Evolutionary conservation across 2,888 invertebrate species (phyloP).

Genomic region (Scaptomyza caliginosa): DNA sequence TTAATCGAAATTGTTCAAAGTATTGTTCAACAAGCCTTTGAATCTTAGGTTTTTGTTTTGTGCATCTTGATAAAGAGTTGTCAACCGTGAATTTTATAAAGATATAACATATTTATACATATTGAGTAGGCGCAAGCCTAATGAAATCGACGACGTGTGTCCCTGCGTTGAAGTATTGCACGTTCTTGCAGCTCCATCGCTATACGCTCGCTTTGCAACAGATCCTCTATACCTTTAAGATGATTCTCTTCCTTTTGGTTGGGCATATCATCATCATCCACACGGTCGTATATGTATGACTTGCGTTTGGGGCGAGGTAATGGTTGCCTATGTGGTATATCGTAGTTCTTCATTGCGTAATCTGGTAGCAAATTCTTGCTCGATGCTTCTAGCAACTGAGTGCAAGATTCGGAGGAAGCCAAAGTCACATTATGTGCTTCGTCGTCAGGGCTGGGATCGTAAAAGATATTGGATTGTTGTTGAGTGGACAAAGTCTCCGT

Average conservation of each 20-base stretch:
- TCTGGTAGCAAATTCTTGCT: constrained; percentile 18
- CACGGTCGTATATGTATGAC: not conserved
- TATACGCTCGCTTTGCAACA: constrained; percentile 1
- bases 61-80: not conserved
- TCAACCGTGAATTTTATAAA: constrained; percentile 30
- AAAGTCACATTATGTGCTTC: not conserved
- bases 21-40: not conserved
- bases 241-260: not conserved
- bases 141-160: not conserved
- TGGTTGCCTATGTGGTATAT: not conserved
- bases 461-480: not conserved
- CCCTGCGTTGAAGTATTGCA: constrained; percentile 1
- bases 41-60: not conserved
- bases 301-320: not conserved
- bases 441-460: constrained; percentile 10
- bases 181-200: constrained; percentile 6
- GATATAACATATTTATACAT: not conserved
- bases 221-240: constrained; percentile 2
- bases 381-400: not conserved
- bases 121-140: not conserved
- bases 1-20: not conserved
- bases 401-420: not conserved
- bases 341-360: constrained; percentile 9
- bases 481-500: not conserved
- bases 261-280: not conserved